A percentile compares a stretch with the other conserved stretches of the same genome.
Conservation (phyloP, 2,113 vertebrate genomes). For the Antennarius striatus region DNA sequence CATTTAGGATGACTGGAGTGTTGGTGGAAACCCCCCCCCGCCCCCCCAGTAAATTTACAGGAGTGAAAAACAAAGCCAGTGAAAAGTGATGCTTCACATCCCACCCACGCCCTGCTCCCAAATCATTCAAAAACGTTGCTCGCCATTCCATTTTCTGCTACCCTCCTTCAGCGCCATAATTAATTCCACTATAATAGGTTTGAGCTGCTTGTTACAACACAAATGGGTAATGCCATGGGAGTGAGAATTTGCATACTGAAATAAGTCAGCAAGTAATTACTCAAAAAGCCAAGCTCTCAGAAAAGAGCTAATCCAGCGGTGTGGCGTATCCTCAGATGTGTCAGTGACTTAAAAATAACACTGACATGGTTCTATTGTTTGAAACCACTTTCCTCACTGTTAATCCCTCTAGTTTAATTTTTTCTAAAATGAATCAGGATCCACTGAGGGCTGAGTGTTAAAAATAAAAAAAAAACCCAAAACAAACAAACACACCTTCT, state of each 20-base stretch:
- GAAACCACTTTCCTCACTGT: constrained; percentile 42
- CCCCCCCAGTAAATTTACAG: too few species aligned
- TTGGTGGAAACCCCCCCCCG: too few species aligned
- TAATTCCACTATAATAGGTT: constrained; percentile 64
- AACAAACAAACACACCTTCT: not conserved
- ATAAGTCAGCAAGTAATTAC: constrained; percentile 62
- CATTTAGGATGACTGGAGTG: too few species aligned
- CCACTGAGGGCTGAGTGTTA: not conserved
- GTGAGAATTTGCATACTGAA: constrained; percentile 54
- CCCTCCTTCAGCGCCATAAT: constrained; percentile 37
- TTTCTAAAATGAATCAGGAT: constrained; percentile 38
- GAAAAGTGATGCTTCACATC: too few species aligned
- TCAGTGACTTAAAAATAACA: constrained; percentile 48
- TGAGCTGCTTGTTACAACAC: constrained; percentile 60
- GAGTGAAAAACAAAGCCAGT: too few species aligned
- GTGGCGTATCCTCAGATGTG: constrained; percentile 40
- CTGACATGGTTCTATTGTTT: constrained; percentile 57
- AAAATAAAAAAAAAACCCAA: not conserved
- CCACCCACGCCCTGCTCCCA: not conserved
- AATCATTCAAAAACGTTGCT: constrained; percentile 32
- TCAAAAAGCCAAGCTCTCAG: constrained; percentile 44
- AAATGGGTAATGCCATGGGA: constrained; percentile 57
- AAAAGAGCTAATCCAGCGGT: constrained; percentile 54
- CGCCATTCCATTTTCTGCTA: constrained; percentile 24
- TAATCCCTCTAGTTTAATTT: constrained; percentile 63